Evolutionary conservation across 2,113 vertebrate genomes (phyloP), one percentile per base, ranked within the genome.

Genomic region (Thalassoma bifasciatum): DNA sequence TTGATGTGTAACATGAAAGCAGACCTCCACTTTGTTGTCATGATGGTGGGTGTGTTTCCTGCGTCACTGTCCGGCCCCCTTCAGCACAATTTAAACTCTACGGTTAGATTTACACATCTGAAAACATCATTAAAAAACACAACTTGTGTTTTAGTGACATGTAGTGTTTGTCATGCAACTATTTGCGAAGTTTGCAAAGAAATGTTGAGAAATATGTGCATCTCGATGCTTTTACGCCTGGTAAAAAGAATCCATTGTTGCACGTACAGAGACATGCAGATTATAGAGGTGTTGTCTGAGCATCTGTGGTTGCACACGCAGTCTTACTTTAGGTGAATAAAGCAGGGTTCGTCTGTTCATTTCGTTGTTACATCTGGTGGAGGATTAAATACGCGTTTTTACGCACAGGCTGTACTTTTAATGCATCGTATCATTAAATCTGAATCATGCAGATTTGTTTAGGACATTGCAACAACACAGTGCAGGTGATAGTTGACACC

Each of bases 41-140:
- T 21, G 30, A 5, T 19, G 53, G 72, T 66, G 72, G 72, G 72
- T 75, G 72, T 75, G 72, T 75, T 57, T 42, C 10, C 47, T 66
- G 62, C 72, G 62, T 75, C 72, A 75, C 11, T 12, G 61, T 3
- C 61, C 71, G 10, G 40, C 72, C 62, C 46, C 47, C 36, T 5
- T 24, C 30, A 37, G 19, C 1, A 22, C 21, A 46, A 37, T 26
- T 12, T 23, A 11, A 49, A 36, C 61, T 10, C 1, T 14, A 12
- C 2, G 13, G 13, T 37, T 12, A 6, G 1, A 40, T 12, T 26
- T 46, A 19, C 34, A 49, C 22, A 30, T 2, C 46, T 23, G 36
- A 2, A 37, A 6, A 7, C 12, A 10, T 30, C 19, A 22, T 21
- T 4, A 10, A 17, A 47, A 19, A 47, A 5, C 42, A 17, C 44